phyloP scores from a whole-genome alignment of 2,888 invertebrate genomes.

The Merodon equestris region DNA sequence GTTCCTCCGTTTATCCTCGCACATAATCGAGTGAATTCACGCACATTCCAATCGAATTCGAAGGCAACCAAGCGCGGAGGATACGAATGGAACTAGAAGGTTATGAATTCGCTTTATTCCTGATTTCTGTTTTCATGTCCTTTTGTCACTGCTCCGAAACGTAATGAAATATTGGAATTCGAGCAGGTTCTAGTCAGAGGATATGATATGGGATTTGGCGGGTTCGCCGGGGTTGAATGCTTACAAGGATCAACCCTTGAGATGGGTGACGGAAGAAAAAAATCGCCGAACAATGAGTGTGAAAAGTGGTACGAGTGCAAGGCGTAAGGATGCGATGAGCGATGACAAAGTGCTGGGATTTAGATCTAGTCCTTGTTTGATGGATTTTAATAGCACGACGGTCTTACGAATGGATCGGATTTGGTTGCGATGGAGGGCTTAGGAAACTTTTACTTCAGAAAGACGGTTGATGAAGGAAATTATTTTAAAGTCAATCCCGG shows the following conservation, averaged over 20 bases:
- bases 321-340: slow-evolving; percentile 20
- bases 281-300: slow-evolving; percentile 40
- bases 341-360: slow-evolving; percentile 64
- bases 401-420: slow-evolving; percentile 4
- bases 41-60: slow-evolving; percentile 66
- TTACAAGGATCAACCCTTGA: slow-evolving; percentile 34
- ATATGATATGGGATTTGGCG: slow-evolving; percentile 20
- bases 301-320: slow-evolving; percentile 39
- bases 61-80: slow-evolving; percentile 47
- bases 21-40: slow-evolving; percentile 68
- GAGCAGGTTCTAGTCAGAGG: slow-evolving; percentile 35
- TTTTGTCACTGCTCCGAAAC: slow-evolving; percentile 30
- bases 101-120: slow-evolving; percentile 57
- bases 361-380: slow-evolving; percentile 30
- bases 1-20: slow-evolving; percentile 54
- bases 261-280: slow-evolving; percentile 7
- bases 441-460: not conserved
- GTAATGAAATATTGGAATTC: slow-evolving; percentile 58
- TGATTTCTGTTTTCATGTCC: slow-evolving; percentile 31
- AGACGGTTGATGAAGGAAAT: too few species aligned
- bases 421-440: not conserved
- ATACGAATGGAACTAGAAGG: slow-evolving; percentile 12
- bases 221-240: slow-evolving; percentile 10
- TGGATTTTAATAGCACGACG: slow-evolving; percentile 44
- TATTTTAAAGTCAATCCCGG: too few species aligned